Evolutionary conservation across 2,888 invertebrate species (phyloP).

Genomic region (Pristionchus maxplancki): DNA sequence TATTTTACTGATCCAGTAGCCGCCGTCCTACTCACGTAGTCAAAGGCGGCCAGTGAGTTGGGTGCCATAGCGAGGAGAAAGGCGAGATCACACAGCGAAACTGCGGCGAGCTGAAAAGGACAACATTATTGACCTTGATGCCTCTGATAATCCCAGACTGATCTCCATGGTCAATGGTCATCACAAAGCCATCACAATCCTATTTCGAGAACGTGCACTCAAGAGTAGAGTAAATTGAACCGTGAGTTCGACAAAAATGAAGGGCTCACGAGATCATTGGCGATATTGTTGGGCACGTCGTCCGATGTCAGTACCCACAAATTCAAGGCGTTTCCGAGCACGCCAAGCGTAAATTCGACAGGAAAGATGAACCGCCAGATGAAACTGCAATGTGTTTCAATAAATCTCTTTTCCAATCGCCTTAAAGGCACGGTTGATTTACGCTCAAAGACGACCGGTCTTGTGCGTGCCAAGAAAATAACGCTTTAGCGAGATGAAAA

Average conservation of each 20-base stretch:
- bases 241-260: neutral
- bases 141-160: neutral
- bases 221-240: neutral
- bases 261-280: conserved; percentile 73
- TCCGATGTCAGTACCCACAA: conserved; percentile 73
- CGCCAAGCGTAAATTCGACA: conserved; percentile 71
- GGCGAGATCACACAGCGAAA: conserved; percentile 73
- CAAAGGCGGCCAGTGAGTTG: conserved; percentile 66
- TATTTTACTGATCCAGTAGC: neutral
- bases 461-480: neutral
- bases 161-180: neutral
- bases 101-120: conserved; percentile 73
- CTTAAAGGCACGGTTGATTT: neutral
- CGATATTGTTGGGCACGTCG: conserved; percentile 75
- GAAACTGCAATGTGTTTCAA: conserved; percentile 54
- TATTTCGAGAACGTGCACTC: neutral
- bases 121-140: neutral
- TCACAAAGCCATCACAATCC: neutral
- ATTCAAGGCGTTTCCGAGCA: conserved; percentile 74
- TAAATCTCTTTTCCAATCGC: neutral
- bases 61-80: conserved; percentile 70
- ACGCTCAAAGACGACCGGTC: neutral
- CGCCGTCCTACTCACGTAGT: conserved; percentile 54
- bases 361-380: conserved; percentile 74
- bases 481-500: neutral